Evolutionary conservation across 1,140 invertebrate species (phyloP).

Genomic region (Drosophila ogumai): DNA sequence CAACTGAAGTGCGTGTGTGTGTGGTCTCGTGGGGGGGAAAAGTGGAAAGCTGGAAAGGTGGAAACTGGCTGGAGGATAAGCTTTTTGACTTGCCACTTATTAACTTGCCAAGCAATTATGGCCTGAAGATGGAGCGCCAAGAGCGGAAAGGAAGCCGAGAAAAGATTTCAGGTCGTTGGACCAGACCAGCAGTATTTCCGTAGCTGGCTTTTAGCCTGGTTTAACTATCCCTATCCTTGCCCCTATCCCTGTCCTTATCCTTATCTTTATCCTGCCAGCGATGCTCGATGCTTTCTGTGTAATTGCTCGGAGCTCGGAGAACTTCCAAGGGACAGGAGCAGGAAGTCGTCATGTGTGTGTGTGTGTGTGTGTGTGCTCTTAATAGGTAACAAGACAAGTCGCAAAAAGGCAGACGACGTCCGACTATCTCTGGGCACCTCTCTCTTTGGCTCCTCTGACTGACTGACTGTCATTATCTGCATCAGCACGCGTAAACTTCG

Average conservation of each 20-base stretch:
- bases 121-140: conserved; percentile 35
- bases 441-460: conserved; percentile 37
- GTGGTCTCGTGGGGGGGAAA: conserved; percentile 9
- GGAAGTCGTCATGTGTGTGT: conserved; percentile 47
- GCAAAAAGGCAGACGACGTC: conserved; percentile 45
- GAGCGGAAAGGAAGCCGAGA: conserved; percentile 50
- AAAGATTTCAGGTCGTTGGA: conserved; percentile 51
- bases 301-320: conserved; percentile 62
- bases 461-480: conserved; percentile 75
- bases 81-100: conserved; percentile 72
- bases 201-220: conserved; percentile 66
- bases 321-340: conserved; percentile 43
- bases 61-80: conserved; percentile 46
- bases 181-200: conserved; percentile 28
- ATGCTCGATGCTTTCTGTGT: conserved; percentile 69
- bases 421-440: conserved; percentile 41
- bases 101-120: conserved; percentile 78
- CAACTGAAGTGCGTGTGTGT: background rate
- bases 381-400: conserved; percentile 63
- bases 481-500: conserved; percentile 82
- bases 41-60: conserved; percentile 28
- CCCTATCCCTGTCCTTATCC: conserved; percentile 26
- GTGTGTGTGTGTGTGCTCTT: conserved; percentile 42
- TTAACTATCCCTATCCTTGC: conserved; percentile 22
- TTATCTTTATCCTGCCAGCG: conserved; percentile 41